Evolutionary conservation across 2,888 invertebrate genomes (phyloP).

Genomic region (Agonopterix subpropinquella): DNA sequence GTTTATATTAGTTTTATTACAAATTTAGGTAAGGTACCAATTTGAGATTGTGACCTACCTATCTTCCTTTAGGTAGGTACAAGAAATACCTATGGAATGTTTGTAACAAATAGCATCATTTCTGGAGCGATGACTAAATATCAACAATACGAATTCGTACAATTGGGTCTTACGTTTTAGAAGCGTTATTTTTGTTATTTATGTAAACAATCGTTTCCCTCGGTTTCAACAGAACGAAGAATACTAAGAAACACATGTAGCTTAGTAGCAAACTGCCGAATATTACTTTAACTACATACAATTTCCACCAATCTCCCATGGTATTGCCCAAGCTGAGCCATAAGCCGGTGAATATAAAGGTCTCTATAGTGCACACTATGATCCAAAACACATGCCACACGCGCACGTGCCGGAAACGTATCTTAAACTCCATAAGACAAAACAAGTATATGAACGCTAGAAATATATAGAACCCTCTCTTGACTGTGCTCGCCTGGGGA

Average conservation of each 20-base stretch:
- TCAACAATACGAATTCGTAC: neutral
- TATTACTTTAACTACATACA: slow-evolving; percentile 78
- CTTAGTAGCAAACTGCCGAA: slow-evolving; percentile 76
- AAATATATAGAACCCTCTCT: slow-evolving; percentile 79
- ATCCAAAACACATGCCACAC: slow-evolving; percentile 83
- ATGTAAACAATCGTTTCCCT: slow-evolving; percentile 70
- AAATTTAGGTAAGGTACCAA: too few relatives aligned
- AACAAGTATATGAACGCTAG: slow-evolving; percentile 85
- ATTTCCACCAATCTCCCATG: slow-evolving; percentile 82
- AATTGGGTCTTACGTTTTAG: slow-evolving; percentile 7
- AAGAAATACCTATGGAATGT: neutral
- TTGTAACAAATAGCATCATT: too few relatives aligned
- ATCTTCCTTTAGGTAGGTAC: too few relatives aligned
- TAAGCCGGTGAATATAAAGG: slow-evolving; percentile 79
- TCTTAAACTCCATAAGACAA: slow-evolving; percentile 86
- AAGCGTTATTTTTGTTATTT: slow-evolving; percentile 27
- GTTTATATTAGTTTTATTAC: too few relatives aligned
- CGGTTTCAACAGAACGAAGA: slow-evolving; percentile 79
- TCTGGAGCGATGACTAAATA: too few relatives aligned
- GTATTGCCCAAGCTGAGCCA: slow-evolving; percentile 74
- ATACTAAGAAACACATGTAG: slow-evolving; percentile 77
- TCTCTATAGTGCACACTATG: slow-evolving; percentile 79
- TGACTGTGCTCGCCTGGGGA: slow-evolving; percentile 74
- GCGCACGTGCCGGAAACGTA: slow-evolving; percentile 83
- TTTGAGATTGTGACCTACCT: too few relatives aligned